Percentiles rank a stretch among this genome's conserved stretches.
Conservation (phyloP, 2,113 vertebrate species). For the Calyptomena viridis region DNA sequence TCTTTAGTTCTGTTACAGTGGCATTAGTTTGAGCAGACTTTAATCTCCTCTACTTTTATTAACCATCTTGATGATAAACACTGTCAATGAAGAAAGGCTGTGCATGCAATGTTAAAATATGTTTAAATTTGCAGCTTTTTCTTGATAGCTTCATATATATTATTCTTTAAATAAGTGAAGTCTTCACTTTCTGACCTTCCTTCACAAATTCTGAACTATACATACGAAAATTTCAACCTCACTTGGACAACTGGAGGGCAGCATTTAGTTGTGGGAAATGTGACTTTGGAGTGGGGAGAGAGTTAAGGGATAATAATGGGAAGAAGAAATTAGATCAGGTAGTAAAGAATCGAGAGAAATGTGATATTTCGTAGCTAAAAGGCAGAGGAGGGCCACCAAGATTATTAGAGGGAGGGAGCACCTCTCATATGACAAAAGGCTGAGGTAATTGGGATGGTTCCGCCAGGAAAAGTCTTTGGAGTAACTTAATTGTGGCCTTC, state of each 20-base stretch:
- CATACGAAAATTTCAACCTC: background rate
- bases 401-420: background rate
- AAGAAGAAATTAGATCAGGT: background rate
- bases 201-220: background rate
- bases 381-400: background rate
- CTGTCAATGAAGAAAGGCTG: background rate
- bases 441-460: background rate
- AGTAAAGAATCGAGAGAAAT: background rate
- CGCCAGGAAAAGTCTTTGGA: background rate
- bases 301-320: background rate
- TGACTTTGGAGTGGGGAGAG: rapidly evolving
- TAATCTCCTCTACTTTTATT: background rate
- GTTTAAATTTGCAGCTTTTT: background rate
- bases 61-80: background rate
- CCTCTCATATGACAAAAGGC: background rate
- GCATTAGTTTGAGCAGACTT: background rate
- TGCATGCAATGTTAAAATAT: background rate
- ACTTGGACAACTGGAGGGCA: background rate
- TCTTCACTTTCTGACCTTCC: background rate
- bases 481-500: background rate
- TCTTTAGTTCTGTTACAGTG: background rate
- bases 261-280: background rate
- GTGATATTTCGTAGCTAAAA: background rate
- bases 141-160: background rate
- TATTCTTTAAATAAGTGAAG: background rate